Conservation (phyloP, 2,797 vertebrate genomes). For the Danio aesculapii region DNA sequence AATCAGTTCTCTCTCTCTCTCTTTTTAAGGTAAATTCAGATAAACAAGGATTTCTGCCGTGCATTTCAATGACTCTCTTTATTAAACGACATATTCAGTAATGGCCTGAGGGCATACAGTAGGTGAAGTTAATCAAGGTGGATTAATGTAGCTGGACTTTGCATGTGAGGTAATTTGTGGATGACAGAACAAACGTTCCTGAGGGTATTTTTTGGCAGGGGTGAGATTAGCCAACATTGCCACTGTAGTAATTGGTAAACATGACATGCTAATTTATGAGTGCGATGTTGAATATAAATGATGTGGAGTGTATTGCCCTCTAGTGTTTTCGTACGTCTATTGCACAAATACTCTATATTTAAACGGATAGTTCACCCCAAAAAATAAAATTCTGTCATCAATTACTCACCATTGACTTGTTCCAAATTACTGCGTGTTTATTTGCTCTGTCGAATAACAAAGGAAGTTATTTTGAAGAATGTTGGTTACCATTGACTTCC, state of each 20-base stretch:
- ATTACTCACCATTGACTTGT: too few species aligned
- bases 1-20: background rate
- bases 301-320: conserved; percentile 3
- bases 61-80: background rate
- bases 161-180: background rate
- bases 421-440: too few species aligned
- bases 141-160: background rate
- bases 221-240: background rate
- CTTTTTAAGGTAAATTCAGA: background rate
- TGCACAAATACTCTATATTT: background rate
- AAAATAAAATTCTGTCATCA: too few species aligned
- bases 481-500: too few species aligned
- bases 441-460: too few species aligned
- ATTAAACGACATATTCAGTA: background rate
- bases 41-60: background rate
- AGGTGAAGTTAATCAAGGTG: background rate
- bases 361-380: too few species aligned
- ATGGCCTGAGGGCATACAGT: background rate
- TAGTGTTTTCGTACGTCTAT: background rate
- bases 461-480: too few species aligned
- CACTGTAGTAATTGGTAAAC: conserved; percentile 1
- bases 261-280: conserved; percentile 29
- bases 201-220: background rate
- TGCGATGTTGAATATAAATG: background rate
- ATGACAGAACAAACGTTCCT: background rate